Percentiles rank a stretch among this genome's conserved stretches.
phyloP scores from a whole-genome alignment of 2,797 vertebrate species.

The Nasua narica region DNA sequence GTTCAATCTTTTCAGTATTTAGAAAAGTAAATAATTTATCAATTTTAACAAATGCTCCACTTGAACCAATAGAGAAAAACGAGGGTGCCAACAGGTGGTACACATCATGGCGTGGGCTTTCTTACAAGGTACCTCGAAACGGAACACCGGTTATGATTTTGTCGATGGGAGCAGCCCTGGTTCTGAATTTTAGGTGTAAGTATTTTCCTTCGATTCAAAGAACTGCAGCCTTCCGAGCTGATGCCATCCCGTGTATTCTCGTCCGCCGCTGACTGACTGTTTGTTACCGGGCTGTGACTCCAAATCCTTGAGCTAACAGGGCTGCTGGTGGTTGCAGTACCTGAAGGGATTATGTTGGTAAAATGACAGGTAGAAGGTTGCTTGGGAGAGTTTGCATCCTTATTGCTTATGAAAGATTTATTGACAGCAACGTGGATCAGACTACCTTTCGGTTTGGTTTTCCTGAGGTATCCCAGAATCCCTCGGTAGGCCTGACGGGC shows the following conservation, averaged over 20 bases:
- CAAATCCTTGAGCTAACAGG: constrained; percentile 10
- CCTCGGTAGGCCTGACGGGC: constrained; percentile 78
- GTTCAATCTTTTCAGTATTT: fast-evolving
- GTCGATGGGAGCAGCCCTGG: background rate
- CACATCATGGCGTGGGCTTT: background rate
- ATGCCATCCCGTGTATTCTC: background rate
- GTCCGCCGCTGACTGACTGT: constrained; percentile 29
- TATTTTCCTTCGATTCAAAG: constrained; percentile 7
- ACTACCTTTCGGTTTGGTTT: constrained; percentile 68
- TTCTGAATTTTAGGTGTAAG: background rate
- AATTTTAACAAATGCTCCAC: background rate
- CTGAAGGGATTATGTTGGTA: constrained; percentile 8
- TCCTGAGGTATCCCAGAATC: constrained; percentile 80
- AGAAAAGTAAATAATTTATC: constrained; percentile 39
- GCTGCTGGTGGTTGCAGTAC: constrained; percentile 24
- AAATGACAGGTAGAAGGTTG: constrained; percentile 54
- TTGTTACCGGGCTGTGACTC: constrained; percentile 41
- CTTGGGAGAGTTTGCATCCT: constrained; percentile 5
- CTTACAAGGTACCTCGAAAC: background rate
- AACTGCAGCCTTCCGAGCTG: background rate
- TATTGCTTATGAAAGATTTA: constrained; percentile 66
- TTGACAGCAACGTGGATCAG: constrained; percentile 42
- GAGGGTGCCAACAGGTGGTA: constrained; percentile 28
- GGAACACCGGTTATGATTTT: background rate
- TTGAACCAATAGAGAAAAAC: constrained; percentile 43